Evolutionary conservation across 2,888 invertebrate species (phyloP), one percentile per base, ranked within the genome.

Genomic region (Gryllus longicercus): DNA sequence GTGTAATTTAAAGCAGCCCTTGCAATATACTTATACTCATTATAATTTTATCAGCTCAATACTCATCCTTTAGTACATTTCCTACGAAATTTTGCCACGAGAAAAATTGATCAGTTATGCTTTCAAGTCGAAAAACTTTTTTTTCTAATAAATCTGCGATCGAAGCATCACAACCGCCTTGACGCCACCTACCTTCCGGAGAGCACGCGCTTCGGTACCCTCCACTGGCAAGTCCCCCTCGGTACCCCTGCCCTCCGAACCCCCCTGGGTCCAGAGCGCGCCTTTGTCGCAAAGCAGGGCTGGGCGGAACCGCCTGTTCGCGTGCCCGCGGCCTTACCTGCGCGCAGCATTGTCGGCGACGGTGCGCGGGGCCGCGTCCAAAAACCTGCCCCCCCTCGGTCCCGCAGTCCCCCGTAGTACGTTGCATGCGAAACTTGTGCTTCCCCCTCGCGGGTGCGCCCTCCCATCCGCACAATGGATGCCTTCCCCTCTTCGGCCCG

Each of bases 271-370:
- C 38, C 38, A 38, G 38, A 38, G 63, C 14, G 63, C 4, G 63
- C n/a, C 63, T 63, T 63, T 63, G 63, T 63, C 63, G 63, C 63
- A 63, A 16, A 63, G n/a, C 63, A 8, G 63, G 63, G 12, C 63
- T 14, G 63, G 14, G 63, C 63, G n/a, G n/a, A 63, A 4, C n/a
- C 63, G 11, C 63, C 63, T 63, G 63, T 10, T 63, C 63, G 63
- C 63, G 63, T 63, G 63, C 63, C 63, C 63, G 63, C 63, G 14
- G 63, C 63, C 63, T 63, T 63, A 63, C 63, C 63, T 63, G 63
- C 63, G 4, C 63, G 0, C 14, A 1, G 63, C 63, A 63, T 63
- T 63, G 63, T 63, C n/a, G 63, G 63, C 63, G 63, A 63, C 38
- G 63, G 4, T n/a, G 16, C 16, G n/a, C 63, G 63, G n/a, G n/a